Evolutionary conservation across 1,140 invertebrate genomes (phyloP), one percentile per base, ranked within the genome.

Genomic region (Lepidostoma basale): DNA sequence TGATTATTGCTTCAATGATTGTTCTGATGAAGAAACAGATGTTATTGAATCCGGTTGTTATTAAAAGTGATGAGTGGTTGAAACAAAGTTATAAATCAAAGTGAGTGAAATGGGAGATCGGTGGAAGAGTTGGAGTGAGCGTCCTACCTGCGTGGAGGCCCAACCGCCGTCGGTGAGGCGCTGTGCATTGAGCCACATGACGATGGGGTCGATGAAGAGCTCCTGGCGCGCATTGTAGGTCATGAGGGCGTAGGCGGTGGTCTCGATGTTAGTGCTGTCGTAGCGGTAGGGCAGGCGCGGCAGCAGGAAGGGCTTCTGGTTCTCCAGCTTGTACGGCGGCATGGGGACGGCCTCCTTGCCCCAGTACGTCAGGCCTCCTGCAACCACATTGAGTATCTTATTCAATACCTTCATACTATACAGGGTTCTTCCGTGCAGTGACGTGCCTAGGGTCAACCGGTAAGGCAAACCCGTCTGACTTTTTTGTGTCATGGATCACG

Each of bases 151-250:
- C 3, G 96, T 97, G 0, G 95, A 97, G 0, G 94, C 93, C 94
- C 96, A 97, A 0, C 95, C 96, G 33, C 93, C 93, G 74, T 97
- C 92, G n/a, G 90, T 90, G 0, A 97, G 84, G 49, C 96, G 85
- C 76, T 98, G 96, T 0, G 92, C 86, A 78, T 97, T 97, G 4
- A 98, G 80, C 96, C 96, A 98, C 75, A 91, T 89, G 20, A 98
- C 95, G 75, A 97, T 96, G 9, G 90, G 87, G 67, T 95, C 92
- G 23, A 90, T 85, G 56, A 89, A 85, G 67, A 91, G 84, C 69
- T 95, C 92, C 76, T 95, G 92, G 12, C 92, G 83, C 9, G 90
- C 89, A 40, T 94, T 92, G 76, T 96, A 94, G 0, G 94, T 90
- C 69, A 98, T 78, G n/a, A 98, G 80, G 2, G 92, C 96, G 77